phyloP scores from a whole-genome alignment of 2,113 vertebrate species.

The Urocynchramus pylzowi region DNA sequence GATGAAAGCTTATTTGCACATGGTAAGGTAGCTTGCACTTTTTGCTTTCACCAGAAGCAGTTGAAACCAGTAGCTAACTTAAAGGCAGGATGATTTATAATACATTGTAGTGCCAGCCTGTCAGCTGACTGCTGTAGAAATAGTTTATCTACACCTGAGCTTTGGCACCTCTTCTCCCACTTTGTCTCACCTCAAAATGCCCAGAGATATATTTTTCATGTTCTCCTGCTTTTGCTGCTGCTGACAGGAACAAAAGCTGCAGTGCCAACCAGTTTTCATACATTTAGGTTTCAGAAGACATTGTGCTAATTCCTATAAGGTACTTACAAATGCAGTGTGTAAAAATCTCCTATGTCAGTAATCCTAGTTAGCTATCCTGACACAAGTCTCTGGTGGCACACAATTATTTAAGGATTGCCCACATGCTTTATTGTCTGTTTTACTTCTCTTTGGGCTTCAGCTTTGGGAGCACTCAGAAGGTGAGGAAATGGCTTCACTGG shows the following conservation, averaged over 20 bases:
- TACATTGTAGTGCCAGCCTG: background rate
- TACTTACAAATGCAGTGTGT: background rate
- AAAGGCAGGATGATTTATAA: background rate
- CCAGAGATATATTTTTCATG: background rate
- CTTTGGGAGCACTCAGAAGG: background rate
- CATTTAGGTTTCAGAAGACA: background rate
- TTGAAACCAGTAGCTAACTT: background rate
- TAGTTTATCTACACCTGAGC: background rate
- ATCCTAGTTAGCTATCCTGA: background rate
- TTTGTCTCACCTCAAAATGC: background rate
- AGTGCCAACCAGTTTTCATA: background rate
- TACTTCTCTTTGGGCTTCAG: background rate
- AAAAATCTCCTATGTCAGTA: background rate
- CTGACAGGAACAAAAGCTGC: background rate
- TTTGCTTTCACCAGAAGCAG: background rate
- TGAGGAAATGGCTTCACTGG: background rate
- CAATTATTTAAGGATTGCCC: background rate
- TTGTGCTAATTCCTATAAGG: background rate
- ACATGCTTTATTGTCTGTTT: background rate
- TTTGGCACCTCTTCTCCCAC: background rate
- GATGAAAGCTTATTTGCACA: background rate
- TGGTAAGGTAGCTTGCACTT: background rate
- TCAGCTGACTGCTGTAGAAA: background rate
- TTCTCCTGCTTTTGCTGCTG: background rate
- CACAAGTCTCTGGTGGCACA: background rate